Conservation (phyloP, 2,113 vertebrate genomes). For the Campylomormyrus tamandua region DNA sequence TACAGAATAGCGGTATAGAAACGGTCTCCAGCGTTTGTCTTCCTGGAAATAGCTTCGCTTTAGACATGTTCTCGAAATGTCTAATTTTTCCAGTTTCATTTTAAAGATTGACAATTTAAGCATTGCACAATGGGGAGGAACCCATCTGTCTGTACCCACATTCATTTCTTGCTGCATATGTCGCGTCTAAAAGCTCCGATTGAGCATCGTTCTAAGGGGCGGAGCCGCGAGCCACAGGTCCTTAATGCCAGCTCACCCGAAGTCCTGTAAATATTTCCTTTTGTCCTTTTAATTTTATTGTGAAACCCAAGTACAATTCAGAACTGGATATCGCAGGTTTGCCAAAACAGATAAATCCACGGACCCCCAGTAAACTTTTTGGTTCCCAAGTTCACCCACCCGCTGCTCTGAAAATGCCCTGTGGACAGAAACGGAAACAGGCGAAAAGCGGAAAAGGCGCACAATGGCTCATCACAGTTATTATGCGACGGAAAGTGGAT, state of each 20-base stretch:
- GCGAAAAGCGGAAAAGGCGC: neutral
- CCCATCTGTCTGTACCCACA: slow-evolving; percentile 5
- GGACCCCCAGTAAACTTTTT: neutral
- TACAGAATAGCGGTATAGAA: neutral
- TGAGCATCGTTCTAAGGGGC: neutral
- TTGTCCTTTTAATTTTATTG: neutral
- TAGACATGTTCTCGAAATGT: neutral
- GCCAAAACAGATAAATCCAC: neutral
- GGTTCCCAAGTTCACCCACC: neutral
- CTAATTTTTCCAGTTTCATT: neutral
- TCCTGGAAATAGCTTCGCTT: neutral
- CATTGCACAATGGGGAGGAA: slow-evolving; percentile 8
- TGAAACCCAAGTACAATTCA: neutral
- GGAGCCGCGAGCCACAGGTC: too few species aligned
- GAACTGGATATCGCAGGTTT: neutral
- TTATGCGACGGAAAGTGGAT: neutral
- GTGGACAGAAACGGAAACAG: neutral
- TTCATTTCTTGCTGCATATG: neutral
- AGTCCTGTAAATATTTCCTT: neutral
- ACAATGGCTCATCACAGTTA: too few species aligned
- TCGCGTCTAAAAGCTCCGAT: neutral
- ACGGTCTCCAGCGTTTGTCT: neutral
- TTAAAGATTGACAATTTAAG: neutral
- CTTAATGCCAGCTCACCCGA: neutral
- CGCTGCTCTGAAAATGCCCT: neutral